Evolutionary conservation across 2,113 vertebrate species (phyloP).

Genomic region (Delphinus delphis): DNA sequence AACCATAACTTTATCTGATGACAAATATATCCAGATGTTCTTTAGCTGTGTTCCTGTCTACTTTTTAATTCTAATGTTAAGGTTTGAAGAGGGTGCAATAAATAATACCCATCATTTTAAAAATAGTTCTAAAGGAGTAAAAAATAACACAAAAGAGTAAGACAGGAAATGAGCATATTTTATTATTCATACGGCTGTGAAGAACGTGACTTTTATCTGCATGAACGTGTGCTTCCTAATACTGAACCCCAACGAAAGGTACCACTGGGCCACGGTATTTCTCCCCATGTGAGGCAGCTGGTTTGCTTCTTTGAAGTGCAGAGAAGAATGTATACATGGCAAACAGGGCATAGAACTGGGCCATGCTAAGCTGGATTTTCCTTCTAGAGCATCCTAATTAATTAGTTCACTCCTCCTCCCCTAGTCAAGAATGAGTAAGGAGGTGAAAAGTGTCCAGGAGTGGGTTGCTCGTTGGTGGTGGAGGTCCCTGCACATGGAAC

Average conservation of each 20-base stretch:
- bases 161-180: not conserved
- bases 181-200: not conserved
- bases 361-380: not conserved
- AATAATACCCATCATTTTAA: constrained; percentile 16
- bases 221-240: not conserved
- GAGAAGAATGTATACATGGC: not conserved
- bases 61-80: constrained; percentile 10
- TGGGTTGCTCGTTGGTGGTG: not conserved
- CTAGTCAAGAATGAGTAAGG: not conserved
- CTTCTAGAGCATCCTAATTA: not conserved
- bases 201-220: not conserved
- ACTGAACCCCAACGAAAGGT: not conserved
- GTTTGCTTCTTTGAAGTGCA: not conserved
- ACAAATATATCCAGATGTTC: not conserved
- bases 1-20: not conserved
- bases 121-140: not conserved
- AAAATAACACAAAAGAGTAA: not conserved
- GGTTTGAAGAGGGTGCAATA: not conserved
- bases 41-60: not conserved
- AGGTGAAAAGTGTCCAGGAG: not conserved
- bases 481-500: not conserved
- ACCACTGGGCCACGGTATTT: not conserved
- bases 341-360: not conserved
- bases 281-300: not conserved
- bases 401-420: not conserved